Percentiles rank a stretch among this genome's conserved stretches.
These are phyloP conservation scores for Leptopilina drosophilae DNA, from an alignment of 2,888 invertebrate species.

Conservation along the genomic window DNA sequence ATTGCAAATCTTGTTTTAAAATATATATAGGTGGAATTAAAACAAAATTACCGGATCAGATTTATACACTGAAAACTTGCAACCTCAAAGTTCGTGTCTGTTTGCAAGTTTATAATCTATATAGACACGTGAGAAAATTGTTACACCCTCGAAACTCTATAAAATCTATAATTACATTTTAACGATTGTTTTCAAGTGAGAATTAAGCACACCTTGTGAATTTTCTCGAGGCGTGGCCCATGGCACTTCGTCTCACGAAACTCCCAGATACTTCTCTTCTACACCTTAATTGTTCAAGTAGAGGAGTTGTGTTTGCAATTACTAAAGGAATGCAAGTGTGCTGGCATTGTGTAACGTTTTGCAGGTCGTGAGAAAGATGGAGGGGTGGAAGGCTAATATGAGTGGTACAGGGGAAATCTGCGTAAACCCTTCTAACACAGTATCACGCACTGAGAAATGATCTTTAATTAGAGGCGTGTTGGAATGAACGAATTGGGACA, in stretches of 20 bases:
- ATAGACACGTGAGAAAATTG: neutral
- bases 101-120: no score
- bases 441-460: conserved; percentile 13
- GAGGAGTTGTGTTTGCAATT: conserved; percentile 40
- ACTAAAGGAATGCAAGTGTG: conserved; percentile 31
- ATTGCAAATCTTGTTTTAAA: no score
- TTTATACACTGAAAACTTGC: no score
- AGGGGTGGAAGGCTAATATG: conserved; percentile 3
- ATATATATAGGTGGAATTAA: no score
- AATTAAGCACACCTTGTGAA: conserved; percentile 1
- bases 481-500: no score
- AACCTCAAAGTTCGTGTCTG: no score
- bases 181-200: conserved; percentile 5
- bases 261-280: conserved; percentile 14
- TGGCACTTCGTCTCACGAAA: conserved; percentile 13
- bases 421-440: neutral
- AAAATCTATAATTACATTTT: conserved; percentile 27
- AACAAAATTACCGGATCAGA: no score
- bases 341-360: conserved; percentile 28
- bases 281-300: conserved; percentile 34
- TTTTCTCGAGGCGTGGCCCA: conserved; percentile 16
- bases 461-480: conserved; percentile 13
- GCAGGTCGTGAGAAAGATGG: neutral
- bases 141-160: neutral
- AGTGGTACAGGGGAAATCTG: conserved; percentile 33